Conservation (phyloP, 2,888 invertebrate genomes). For the Lomographa bimaculata region DNA sequence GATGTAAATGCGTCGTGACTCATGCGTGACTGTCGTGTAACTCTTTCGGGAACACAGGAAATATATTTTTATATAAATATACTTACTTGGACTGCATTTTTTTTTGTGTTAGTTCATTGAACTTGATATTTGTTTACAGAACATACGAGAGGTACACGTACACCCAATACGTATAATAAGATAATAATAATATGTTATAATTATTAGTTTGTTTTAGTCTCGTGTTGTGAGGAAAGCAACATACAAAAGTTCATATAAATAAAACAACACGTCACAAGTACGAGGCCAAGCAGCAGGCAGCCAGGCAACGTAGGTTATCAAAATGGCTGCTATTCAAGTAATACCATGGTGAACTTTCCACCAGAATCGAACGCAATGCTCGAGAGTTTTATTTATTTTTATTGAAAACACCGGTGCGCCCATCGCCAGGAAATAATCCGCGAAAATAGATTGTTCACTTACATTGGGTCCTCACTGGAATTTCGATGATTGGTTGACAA, state of each 20-base stretch:
- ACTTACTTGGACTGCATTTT: no score
- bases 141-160: no score
- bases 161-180: no score
- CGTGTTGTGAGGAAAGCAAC: no score
- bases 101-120: no score
- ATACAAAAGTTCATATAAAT: constrained; percentile 23
- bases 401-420: constrained; percentile 39
- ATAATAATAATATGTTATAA: no score
- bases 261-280: constrained; percentile 63
- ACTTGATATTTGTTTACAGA: no score
- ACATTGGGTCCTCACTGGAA: constrained; percentile 85
- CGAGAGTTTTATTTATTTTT: constrained; percentile 26
- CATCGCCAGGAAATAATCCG: constrained; percentile 58
- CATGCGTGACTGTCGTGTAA: no score
- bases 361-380: constrained; percentile 42
- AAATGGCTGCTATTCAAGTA: constrained; percentile 77
- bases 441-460: constrained; percentile 75
- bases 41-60: no score
- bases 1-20: no score
- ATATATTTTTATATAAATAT: no score
- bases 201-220: no score
- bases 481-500: constrained; percentile 95
- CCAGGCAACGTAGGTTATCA: constrained; percentile 73
- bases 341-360: constrained; percentile 49
- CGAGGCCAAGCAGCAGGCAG: constrained; percentile 61